Evolutionary conservation across 2,113 vertebrate genomes (phyloP).

Genomic region (Origma solitaria): DNA sequence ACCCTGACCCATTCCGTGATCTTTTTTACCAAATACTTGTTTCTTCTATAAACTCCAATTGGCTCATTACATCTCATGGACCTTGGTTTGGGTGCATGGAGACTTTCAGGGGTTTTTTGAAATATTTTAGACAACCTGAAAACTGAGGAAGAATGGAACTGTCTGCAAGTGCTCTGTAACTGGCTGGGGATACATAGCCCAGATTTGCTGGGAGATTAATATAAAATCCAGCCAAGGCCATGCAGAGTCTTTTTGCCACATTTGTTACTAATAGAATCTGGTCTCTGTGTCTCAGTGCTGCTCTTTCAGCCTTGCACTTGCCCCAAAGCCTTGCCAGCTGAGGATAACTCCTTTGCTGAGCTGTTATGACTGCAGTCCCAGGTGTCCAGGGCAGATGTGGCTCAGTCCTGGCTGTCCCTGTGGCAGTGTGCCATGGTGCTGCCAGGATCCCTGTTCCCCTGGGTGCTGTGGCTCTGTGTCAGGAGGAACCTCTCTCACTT

Average conservation of each 20-base stretch:
- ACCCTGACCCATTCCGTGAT: background rate
- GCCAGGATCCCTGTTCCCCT: accelerated
- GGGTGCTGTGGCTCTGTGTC: accelerated
- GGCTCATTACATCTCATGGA: background rate
- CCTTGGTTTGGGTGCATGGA: background rate
- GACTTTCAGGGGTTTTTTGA: accelerated
- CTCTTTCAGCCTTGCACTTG: background rate
- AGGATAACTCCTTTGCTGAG: background rate
- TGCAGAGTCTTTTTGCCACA: background rate
- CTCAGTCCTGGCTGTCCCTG: background rate
- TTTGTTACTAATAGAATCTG: background rate
- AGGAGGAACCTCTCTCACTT: background rate
- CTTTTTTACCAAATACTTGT: background rate
- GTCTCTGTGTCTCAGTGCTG: background rate
- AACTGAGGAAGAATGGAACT: background rate
- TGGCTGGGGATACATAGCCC: background rate
- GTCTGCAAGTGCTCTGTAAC: background rate
- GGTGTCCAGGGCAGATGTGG: background rate
- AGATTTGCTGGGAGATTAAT: background rate
- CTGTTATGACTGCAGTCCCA: accelerated
- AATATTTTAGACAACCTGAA: background rate
- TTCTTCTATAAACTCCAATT: background rate
- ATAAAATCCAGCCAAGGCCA: background rate
- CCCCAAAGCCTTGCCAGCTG: background rate
- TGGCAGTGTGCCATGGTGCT: accelerated